Evolutionary conservation across 2,797 vertebrate genomes (phyloP).

Genomic region (Pantherophis vulpinus): DNA sequence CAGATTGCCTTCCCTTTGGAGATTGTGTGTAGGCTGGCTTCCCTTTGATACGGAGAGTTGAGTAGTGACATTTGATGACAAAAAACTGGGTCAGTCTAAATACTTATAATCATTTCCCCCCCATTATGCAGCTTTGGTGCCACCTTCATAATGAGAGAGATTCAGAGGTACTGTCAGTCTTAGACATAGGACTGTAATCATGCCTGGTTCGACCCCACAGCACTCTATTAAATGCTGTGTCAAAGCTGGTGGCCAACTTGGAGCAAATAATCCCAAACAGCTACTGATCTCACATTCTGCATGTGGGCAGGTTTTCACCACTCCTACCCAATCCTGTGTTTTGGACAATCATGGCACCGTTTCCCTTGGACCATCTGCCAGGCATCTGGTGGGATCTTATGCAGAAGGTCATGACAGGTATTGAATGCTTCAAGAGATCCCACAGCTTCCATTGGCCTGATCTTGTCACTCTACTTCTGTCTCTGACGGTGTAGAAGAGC

Average conservation of each 20-base stretch:
- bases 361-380: constrained; percentile 22
- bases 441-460: background rate
- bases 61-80: background rate
- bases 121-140: rapidly evolving
- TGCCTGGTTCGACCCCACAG: background rate
- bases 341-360: background rate
- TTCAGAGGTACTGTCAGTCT: constrained; percentile 28
- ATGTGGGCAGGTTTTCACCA: constrained; percentile 14
- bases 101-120: background rate
- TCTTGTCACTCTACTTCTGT: background rate
- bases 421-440: constrained; percentile 23
- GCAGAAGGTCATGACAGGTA: constrained; percentile 32
- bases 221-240: background rate
- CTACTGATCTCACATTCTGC: constrained; percentile 5
- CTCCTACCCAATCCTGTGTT: constrained; percentile 18
- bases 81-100: rapidly evolving
- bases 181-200: constrained; percentile 9
- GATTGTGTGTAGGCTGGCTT: background rate
- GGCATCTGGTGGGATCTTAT: constrained; percentile 24
- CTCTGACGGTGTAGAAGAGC: background rate
- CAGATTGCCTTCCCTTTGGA: background rate
- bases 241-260: background rate
- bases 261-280: constrained; percentile 7
- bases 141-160: background rate
- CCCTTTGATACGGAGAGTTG: background rate